Percentiles rank a stretch among this genome's conserved stretches.
Evolutionary conservation across 2,113 vertebrate species (phyloP).

Genomic region (Megalops atlanticus): DNA sequence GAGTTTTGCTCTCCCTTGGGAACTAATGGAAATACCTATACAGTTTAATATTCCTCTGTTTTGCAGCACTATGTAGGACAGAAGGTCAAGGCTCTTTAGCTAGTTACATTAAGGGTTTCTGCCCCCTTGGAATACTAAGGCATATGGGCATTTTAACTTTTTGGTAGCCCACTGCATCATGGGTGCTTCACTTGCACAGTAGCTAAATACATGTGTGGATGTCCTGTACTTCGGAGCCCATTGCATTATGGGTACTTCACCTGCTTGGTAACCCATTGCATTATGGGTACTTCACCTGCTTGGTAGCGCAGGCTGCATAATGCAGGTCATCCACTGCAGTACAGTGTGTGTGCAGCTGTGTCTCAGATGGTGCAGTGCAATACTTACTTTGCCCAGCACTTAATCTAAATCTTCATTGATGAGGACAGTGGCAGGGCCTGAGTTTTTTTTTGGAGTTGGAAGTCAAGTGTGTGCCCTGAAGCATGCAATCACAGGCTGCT

Average conservation of each 20-base stretch:
- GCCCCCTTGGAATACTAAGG: too few relatives aligned
- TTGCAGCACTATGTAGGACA: too few relatives aligned
- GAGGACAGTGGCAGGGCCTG: slow-evolving; percentile 28
- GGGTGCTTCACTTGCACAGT: background rate
- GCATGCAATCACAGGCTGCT: slow-evolving; percentile 34
- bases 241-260: background rate
- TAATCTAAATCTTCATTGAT: slow-evolving; percentile 34
- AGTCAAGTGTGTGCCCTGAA: slow-evolving; percentile 44
- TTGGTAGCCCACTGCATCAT: background rate
- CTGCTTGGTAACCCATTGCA: background rate
- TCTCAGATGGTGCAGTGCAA: slow-evolving; percentile 2
- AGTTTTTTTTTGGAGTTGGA: slow-evolving; percentile 42
- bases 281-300: background rate
- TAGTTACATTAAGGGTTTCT: too few relatives aligned
- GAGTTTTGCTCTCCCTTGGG: too few relatives aligned
- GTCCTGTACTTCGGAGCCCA: background rate
- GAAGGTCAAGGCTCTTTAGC: too few relatives aligned
- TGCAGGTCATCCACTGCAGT: background rate
- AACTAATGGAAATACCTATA: too few relatives aligned
- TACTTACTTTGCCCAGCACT: background rate
- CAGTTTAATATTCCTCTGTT: too few relatives aligned
- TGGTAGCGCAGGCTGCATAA: background rate
- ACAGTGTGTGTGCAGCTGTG: background rate
- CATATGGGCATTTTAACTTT: too few relatives aligned
- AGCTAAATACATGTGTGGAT: too few relatives aligned